phyloP scores from a whole-genome alignment of 2,888 invertebrate species.

The Plagodis dolabraria region DNA sequence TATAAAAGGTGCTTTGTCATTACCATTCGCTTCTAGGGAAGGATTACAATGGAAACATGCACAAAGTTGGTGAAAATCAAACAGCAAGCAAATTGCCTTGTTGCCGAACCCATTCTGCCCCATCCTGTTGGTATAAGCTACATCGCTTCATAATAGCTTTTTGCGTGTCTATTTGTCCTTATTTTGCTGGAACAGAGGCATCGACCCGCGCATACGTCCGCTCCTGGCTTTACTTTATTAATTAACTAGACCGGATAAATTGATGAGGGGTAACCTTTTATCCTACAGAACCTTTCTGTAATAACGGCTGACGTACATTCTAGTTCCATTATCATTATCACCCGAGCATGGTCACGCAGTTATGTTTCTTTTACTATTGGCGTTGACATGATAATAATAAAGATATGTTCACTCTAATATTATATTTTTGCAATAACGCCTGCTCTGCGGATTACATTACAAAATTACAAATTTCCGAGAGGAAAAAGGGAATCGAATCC shows the following conservation, averaged over 20 bases:
- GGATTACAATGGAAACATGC: conserved; percentile 12
- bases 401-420: too few species aligned
- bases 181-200: conserved; percentile 22
- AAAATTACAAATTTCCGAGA: too few species aligned
- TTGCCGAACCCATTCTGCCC: background rate
- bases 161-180: conserved; percentile 11
- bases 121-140: background rate
- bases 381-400: background rate
- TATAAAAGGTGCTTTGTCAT: conserved; percentile 22
- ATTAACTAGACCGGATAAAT: conserved; percentile 75
- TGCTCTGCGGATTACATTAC: too few species aligned
- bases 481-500: too few species aligned
- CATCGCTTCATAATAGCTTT: background rate
- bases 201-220: conserved; percentile 32
- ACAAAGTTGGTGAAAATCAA: conserved; percentile 12
- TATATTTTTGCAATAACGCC: too few species aligned
- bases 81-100: conserved; percentile 3
- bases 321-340: conserved; percentile 25
- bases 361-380: conserved; percentile 17
- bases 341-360: conserved; percentile 10
- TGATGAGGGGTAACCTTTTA: conserved; percentile 56
- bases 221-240: conserved; percentile 57
- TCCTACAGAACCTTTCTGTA: conserved; percentile 32
- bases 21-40: conserved; percentile 11
- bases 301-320: conserved; percentile 30